Evolutionary conservation across 2,797 vertebrate genomes (phyloP).

Genomic region (Stomatorhinus walkeri): DNA sequence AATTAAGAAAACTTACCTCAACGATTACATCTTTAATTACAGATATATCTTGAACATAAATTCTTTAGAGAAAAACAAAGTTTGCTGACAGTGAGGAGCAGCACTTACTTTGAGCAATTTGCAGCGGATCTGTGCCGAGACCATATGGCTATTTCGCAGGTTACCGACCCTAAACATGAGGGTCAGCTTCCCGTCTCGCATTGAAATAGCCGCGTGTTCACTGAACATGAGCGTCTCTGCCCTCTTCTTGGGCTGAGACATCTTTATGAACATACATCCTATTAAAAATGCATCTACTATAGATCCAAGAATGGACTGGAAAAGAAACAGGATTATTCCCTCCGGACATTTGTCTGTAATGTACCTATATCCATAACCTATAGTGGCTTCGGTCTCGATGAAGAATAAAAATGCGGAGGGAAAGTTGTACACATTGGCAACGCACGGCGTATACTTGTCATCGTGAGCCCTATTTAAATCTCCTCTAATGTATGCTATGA

Average conservation of each 20-base stretch:
- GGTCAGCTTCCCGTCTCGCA: conserved; percentile 93
- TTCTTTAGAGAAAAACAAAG: not conserved
- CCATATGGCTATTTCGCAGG: conserved; percentile 99
- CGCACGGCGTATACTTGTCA: conserved; percentile 91
- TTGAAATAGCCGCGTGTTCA: conserved; percentile 89
- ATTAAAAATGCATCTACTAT: conserved; percentile 97
- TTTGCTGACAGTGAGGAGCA: conserved; percentile 3
- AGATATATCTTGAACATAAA: not conserved
- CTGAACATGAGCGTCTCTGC: conserved; percentile 98
- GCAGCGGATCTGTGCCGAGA: conserved; percentile 97
- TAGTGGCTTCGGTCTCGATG: conserved; percentile 94
- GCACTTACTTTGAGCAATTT: conserved; percentile 95
- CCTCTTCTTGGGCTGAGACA: conserved; percentile 97
- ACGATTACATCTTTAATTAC: not conserved
- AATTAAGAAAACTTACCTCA: not conserved
- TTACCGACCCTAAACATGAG: conserved; percentile 98
- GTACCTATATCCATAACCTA: conserved; percentile 95
- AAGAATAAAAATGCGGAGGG: conserved; percentile 97
- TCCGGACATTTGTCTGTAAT: conserved; percentile 98
- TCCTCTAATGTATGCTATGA: conserved; percentile 88
- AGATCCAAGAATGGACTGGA: conserved; percentile 95
- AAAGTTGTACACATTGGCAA: conserved; percentile 98
- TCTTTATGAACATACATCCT: conserved; percentile 99
- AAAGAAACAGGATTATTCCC: conserved; percentile 96
- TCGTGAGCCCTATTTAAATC: conserved; percentile 86